phyloP scores from a whole-genome alignment of 2,888 invertebrate species.

The Patella depressa region DNA sequence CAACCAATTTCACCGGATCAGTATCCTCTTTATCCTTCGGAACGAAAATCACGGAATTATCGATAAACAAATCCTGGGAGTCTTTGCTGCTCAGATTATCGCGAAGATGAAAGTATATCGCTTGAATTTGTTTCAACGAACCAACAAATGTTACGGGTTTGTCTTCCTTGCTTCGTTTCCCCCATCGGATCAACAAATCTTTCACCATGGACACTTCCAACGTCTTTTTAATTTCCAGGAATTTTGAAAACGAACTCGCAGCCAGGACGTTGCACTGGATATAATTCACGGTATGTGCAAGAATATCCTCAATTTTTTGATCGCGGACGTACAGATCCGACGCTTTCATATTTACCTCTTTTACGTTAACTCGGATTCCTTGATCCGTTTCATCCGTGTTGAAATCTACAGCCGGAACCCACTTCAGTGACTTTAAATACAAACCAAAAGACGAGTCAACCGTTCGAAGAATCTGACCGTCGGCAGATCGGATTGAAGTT shows the following conservation, averaged over 20 bases:
- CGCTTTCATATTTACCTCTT: slow-evolving; percentile 33
- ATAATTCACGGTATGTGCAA: slow-evolving; percentile 61
- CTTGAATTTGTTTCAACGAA: slow-evolving; percentile 54
- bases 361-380: slow-evolving; percentile 16
- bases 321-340: slow-evolving; percentile 38
- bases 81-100: slow-evolving; percentile 53
- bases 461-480: slow-evolving; percentile 40
- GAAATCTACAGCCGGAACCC: slow-evolving; percentile 57
- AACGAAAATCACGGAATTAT: slow-evolving; percentile 62
- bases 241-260: slow-evolving; percentile 48
- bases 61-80: slow-evolving; percentile 53
- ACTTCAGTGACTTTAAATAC: slow-evolving; percentile 46
- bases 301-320: slow-evolving; percentile 41
- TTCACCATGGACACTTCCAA: slow-evolving; percentile 49
- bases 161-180: slow-evolving; percentile 40
- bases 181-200: slow-evolving; percentile 55
- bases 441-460: slow-evolving; percentile 60
- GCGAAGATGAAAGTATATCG: slow-evolving; percentile 57
- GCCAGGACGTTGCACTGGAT: slow-evolving; percentile 35
- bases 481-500: slow-evolving; percentile 40
- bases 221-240: slow-evolving; percentile 50
- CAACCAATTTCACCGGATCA: slow-evolving; percentile 24
- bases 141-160: slow-evolving; percentile 53
- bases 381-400: slow-evolving; percentile 24
- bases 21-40: slow-evolving; percentile 32